Evolutionary conservation across 2,888 invertebrate species (phyloP).

Genomic region (Ypsolopha scabrella): DNA sequence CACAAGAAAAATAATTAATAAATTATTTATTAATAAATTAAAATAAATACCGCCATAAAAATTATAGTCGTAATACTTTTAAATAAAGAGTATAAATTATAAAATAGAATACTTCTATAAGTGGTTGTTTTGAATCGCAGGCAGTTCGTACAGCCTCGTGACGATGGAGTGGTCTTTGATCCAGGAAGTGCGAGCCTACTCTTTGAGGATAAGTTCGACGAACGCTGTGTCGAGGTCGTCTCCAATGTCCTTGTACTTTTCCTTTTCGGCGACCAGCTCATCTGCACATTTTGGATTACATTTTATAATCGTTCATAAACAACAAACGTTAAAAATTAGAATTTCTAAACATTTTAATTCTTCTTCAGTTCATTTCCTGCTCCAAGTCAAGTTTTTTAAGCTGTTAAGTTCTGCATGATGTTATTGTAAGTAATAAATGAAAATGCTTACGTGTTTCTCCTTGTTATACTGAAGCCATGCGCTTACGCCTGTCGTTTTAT

Average conservation of each 20-base stretch:
- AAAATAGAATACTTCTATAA: constrained; percentile 49
- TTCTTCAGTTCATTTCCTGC: constrained; percentile 8
- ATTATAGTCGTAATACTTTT: constrained; percentile 56
- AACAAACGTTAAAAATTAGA: neutral
- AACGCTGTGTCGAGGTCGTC: constrained; percentile 99
- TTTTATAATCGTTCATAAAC: neutral
- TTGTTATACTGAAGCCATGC: constrained; percentile 66
- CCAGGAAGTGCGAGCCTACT: constrained; percentile 45
- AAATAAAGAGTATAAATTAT: constrained; percentile 59
- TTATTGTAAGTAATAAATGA: constrained; percentile 24
- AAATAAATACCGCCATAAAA: constrained; percentile 63
- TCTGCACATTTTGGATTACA: constrained; percentile 68
- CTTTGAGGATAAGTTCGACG: constrained; percentile 89
- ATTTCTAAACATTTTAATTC: constrained; percentile 6
- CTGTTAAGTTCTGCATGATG: constrained; percentile 12
- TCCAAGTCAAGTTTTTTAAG: constrained; percentile 43
- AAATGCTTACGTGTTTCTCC: constrained; percentile 52
- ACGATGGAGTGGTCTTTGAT: constrained; percentile 7
- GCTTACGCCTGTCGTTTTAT: constrained; percentile 18
- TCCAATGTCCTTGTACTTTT: constrained; percentile 99
- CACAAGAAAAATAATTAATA: constrained; percentile 47
- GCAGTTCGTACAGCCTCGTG: constrained; percentile 22
- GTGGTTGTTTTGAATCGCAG: constrained; percentile 40
- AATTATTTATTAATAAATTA: constrained; percentile 53
- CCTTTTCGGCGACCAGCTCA: constrained; percentile 96